Percentiles rank a stretch among this genome's conserved stretches.
Evolutionary conservation across 2,888 invertebrate species (phyloP).

Genomic region (Folsomia manolachei): DNA sequence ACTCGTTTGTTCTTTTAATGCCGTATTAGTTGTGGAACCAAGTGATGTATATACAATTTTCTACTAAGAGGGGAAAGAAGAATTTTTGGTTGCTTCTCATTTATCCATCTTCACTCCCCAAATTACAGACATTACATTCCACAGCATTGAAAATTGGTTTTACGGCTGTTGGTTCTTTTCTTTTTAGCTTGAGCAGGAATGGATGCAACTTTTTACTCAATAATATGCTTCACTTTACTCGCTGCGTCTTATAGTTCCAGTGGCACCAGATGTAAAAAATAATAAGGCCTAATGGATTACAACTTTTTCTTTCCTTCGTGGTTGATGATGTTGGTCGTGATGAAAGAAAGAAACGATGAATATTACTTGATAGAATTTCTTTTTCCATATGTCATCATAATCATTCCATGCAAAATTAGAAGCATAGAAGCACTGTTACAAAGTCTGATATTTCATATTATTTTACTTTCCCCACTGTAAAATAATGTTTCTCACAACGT

Average conservation of each 20-base stretch:
- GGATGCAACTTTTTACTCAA: constrained; percentile 7
- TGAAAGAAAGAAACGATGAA: background rate
- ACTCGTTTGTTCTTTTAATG: background rate
- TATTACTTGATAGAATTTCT: no score
- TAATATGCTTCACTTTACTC: constrained; percentile 10
- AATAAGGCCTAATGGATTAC: constrained; percentile 12
- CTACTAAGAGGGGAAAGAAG: background rate
- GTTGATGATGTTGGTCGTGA: background rate
- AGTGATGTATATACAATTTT: background rate
- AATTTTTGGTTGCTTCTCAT: background rate
- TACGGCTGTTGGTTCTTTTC: background rate
- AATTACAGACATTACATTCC: constrained; percentile 2
- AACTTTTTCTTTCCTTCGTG: background rate
- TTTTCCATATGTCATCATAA: no score
- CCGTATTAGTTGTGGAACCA: background rate
- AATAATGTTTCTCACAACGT: no score
- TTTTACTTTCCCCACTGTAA: no score
- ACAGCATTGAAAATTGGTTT: background rate
- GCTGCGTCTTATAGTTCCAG: no score
- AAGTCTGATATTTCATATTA: no score
- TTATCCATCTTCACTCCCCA: constrained; percentile 7
- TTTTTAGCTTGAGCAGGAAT: background rate
- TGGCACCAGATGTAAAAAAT: constrained; percentile 17
- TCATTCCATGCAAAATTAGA: no score
- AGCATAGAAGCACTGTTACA: no score